A percentile compares a stretch with the other conserved stretches of the same genome.
These are phyloP conservation scores for Acyrthosiphon pisum DNA, from an alignment of 1,140 invertebrate species.

Conservation along the genomic window DNA sequence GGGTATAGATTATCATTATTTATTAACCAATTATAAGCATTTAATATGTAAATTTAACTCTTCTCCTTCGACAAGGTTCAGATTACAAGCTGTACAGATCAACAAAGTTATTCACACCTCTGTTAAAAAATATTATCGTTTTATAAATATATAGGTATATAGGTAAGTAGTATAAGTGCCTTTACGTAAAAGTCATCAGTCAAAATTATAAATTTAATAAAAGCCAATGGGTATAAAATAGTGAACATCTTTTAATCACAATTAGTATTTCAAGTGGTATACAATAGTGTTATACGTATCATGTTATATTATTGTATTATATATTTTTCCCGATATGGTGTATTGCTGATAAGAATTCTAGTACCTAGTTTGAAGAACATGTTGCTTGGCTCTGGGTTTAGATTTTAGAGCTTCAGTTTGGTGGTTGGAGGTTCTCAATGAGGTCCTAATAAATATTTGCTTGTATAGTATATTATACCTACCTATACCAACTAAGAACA, in stretches of 20 bases:
- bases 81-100: neutral
- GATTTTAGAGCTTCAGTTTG: neutral
- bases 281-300: no score
- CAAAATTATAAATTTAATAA: neutral
- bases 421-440: neutral
- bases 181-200: neutral
- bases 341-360: neutral
- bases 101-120: neutral
- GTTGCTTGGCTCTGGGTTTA: no score
- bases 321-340: neutral
- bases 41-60: neutral
- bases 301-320: neutral
- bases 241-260: neutral
- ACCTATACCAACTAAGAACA: neutral
- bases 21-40: neutral
- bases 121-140: neutral
- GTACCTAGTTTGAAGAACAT: neutral
- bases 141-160: neutral
- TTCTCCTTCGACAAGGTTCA: neutral
- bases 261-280: neutral
- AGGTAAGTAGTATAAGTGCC: neutral
- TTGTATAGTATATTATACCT: neutral
- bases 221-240: neutral
- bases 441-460: neutral
- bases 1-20: neutral